Percentiles rank a stretch among this genome's conserved stretches.
These are phyloP conservation scores for Syrrhaptes paradoxus DNA, from an alignment of 2,113 vertebrate species.

Conservation along the genomic window DNA sequence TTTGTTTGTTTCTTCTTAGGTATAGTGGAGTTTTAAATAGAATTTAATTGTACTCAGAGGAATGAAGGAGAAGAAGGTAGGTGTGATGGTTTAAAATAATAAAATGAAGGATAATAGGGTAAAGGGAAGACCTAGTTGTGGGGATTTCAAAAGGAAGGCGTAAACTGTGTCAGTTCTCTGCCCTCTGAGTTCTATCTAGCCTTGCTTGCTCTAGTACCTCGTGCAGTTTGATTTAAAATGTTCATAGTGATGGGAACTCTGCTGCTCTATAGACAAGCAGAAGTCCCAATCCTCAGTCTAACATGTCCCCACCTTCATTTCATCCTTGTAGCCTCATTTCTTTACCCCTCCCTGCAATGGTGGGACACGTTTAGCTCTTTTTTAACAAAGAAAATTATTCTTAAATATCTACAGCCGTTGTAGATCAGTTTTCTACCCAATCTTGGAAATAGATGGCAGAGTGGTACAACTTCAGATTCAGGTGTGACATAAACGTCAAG, in stretches of 20 bases:
- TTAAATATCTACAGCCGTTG: neutral
- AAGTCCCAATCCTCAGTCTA: neutral
- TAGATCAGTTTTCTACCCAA: neutral
- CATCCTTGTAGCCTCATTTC: neutral
- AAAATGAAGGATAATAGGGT: neutral
- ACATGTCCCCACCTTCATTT: neutral
- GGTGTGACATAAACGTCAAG: neutral
- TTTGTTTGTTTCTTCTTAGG: neutral
- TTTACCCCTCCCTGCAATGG: neutral
- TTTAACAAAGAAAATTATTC: neutral
- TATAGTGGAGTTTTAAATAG: neutral
- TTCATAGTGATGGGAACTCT: neutral
- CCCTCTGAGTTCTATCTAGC: neutral
- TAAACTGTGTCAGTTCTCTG: neutral
- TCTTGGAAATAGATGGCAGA: neutral
- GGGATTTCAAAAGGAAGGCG: neutral
- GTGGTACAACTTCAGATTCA: neutral
- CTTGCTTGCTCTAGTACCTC: neutral
- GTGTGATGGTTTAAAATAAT: neutral
- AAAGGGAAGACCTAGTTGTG: neutral
- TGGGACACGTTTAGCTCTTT: neutral
- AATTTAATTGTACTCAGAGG: neutral
- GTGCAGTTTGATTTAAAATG: neutral
- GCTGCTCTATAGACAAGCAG: neutral
- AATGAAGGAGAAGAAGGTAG: neutral